Percentiles rank a stretch among this genome's conserved stretches.
phyloP scores from a whole-genome alignment of 2,888 invertebrate species.

The Calameuta filiformis region DNA sequence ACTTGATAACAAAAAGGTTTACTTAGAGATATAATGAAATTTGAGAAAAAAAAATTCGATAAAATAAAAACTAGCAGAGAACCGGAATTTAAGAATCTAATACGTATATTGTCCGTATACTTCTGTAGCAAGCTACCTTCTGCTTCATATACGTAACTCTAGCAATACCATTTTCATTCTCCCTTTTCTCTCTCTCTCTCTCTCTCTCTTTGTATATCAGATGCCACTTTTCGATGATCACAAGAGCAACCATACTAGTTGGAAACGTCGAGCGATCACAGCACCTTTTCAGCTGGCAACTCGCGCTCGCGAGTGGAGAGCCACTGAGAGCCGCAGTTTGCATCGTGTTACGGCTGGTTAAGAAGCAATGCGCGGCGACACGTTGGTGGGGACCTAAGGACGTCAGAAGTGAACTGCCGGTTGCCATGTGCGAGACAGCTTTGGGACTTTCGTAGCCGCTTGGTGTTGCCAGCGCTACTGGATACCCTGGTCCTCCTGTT shows the following conservation, averaged over 20 bases:
- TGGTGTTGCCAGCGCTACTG: background rate
- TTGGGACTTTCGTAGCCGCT: background rate
- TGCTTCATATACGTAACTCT: background rate
- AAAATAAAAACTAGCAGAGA: background rate
- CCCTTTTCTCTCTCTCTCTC: slow-evolving; percentile 4
- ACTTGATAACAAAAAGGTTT: background rate
- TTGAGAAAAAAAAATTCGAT: background rate
- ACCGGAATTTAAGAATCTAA: background rate
- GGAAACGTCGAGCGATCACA: slow-evolving; percentile 9
- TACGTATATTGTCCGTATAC: background rate
- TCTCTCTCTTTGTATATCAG: slow-evolving; percentile 19
- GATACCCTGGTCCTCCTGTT: background rate
- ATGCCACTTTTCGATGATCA: slow-evolving; percentile 20
- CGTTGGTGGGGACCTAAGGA: background rate
- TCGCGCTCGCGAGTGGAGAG: slow-evolving; percentile 11
- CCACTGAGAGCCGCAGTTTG: slow-evolving; percentile 4
- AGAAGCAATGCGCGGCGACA: background rate
- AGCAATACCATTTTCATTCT: background rate
- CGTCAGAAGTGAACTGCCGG: background rate
- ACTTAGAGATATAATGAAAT: background rate
- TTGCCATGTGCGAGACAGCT: background rate
- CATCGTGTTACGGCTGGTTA: slow-evolving; percentile 7
- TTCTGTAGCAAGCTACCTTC: background rate
- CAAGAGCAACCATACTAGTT: slow-evolving; percentile 11
- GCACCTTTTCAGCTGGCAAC: background rate